A percentile compares a stretch with the other conserved stretches of the same genome.
Conservation (phyloP, 2,888 invertebrate genomes). For the Oegoconia quadripuncta region DNA sequence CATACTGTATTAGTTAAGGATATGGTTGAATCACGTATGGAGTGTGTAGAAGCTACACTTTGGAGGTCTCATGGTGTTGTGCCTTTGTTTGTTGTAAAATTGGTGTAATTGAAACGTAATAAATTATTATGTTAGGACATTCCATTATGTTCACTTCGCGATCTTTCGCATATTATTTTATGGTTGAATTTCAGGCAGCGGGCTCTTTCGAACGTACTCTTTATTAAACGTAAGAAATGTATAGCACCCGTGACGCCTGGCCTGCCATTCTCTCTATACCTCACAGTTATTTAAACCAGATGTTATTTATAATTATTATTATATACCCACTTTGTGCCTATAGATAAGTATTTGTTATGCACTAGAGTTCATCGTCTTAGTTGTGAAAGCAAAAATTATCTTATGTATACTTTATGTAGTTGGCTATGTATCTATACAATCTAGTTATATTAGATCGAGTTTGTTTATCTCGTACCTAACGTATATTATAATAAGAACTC, state of each 20-base stretch:
- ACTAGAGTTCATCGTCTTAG: conserved; percentile 59
- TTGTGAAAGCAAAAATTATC: conserved; percentile 55
- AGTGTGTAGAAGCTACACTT: conserved; percentile 61
- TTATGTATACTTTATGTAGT: conserved; percentile 51
- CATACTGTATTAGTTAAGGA: conserved; percentile 40
- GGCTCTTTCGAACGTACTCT: conserved; percentile 1
- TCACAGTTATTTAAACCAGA: conserved; percentile 56
- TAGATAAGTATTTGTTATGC: conserved; percentile 63
- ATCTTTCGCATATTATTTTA: conserved; percentile 1
- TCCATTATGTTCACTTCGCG: conserved; percentile 62
- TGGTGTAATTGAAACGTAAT: conserved; percentile 48
- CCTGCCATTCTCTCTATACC: conserved; percentile 31
- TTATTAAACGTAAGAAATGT: too few species aligned
- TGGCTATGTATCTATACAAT: conserved; percentile 53
- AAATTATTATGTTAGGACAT: conserved; percentile 43
- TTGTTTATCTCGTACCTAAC: conserved; percentile 70
- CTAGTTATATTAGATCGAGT: conserved; percentile 65
- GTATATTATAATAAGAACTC: conserved; percentile 72
- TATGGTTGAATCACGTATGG: conserved; percentile 50
- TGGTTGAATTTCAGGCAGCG: neutral
- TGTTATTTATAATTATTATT: conserved; percentile 67
- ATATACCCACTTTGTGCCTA: conserved; percentile 68
- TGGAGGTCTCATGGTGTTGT: conserved; percentile 63
- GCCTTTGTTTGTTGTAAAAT: conserved; percentile 70
- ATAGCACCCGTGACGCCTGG: too few species aligned